A percentile compares a stretch with the other conserved stretches of the same genome.
Evolutionary conservation across 2,888 invertebrate species (phyloP).

Genomic region (Tachystola acroxantha): DNA sequence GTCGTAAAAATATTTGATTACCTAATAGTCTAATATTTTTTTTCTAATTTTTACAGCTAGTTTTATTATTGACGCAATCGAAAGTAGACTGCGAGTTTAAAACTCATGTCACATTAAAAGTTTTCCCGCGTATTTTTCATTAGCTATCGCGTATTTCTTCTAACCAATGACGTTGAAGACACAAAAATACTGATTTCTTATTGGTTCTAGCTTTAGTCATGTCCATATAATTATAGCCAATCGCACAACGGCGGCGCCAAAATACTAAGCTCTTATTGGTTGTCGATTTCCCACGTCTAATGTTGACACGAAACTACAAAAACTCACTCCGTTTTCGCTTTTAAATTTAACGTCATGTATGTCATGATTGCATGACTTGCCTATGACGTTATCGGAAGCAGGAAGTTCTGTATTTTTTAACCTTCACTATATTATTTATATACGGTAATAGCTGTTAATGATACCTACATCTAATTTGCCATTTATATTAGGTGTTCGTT

Average conservation of each 20-base stretch:
- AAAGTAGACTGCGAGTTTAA: background rate
- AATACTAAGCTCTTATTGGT: background rate
- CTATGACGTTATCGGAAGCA: no score
- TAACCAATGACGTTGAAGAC: background rate
- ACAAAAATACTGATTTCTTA: background rate
- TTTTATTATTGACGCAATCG: background rate
- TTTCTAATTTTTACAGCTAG: background rate
- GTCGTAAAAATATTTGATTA: background rate
- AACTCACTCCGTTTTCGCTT: no score
- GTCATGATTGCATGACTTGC: no score
- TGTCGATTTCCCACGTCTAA: background rate
- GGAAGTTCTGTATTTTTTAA: no score
- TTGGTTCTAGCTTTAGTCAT: background rate
- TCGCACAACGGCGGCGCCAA: no score
- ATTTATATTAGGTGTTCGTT: no score
- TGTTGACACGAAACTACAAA: background rate
- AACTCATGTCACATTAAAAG: no score
- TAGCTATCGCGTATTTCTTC: background rate
- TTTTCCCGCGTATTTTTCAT: background rate
- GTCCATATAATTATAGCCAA: no score
- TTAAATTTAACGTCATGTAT: no score
- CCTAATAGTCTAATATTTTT: background rate
- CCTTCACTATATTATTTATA: no score
- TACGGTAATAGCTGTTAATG: no score
- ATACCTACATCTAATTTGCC: no score